Evolutionary conservation across 2,797 vertebrate genomes (phyloP), one percentile per base, ranked within the genome.

Genomic region (Tolypeutes matacus): DNA sequence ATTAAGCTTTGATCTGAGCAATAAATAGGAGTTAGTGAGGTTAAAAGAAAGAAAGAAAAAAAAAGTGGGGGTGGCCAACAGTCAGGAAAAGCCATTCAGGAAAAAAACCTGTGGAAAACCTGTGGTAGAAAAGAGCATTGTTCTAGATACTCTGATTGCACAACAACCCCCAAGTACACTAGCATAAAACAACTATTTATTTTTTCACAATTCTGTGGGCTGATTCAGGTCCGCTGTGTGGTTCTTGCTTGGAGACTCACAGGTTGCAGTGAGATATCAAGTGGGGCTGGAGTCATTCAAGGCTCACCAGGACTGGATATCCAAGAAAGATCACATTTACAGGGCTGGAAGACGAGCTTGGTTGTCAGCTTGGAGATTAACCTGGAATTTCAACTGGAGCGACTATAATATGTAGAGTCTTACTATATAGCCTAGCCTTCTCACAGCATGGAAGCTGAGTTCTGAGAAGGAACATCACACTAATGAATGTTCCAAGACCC

Each of bases 11-110:
- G 17, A 62, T 34, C 70, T 58, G 5, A 73, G 76, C 86, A 91
- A 73, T 78, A 67, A 31, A 34, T 39, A 90, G 56, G 3, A 76
- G 27, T 87, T 84, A 36, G 1, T n/a, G 13, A 75, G 23, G 14
- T 34, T 34, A 64, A 82, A 90, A 81, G 21, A 36, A 46, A n/a
- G n/a, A n/a, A n/a, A n/a, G n/a, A n/a, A n/a, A n/a, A n/a, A n/a
- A n/a, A n/a, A n/a, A n/a, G n/a, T n/a, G n/a, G 14, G 46, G 14
- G 15, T 14, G 9, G 21, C 5, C 3, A 31, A 4, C 13, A 0
- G 4, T 75, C 58, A 75, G 39, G 75, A 62, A 82, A 89, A 58
- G 12, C 39, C n/a, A 36, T 64, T 39, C 13, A 72, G 34, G 20
- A 51, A 77, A 82, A 69, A 51, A 23, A 2, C 3, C 49, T 29